Evolutionary conservation across 2,797 vertebrate genomes (phyloP).

Genomic region (Passerculus sandwichensis): DNA sequence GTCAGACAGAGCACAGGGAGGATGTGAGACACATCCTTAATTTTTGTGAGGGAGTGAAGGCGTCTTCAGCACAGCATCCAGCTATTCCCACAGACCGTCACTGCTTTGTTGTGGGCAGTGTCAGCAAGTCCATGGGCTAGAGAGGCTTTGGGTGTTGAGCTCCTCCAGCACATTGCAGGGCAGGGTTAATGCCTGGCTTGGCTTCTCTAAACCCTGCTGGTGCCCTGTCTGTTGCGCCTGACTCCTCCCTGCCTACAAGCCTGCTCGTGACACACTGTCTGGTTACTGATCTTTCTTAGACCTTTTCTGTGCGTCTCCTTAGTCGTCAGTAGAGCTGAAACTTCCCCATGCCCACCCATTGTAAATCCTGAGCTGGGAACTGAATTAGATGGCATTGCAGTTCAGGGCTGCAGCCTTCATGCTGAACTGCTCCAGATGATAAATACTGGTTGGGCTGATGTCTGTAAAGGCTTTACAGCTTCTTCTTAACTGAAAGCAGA

Average conservation of each 20-base stretch:
- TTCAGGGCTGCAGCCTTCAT: background rate
- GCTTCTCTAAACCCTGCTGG: background rate
- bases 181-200: conserved; percentile 27
- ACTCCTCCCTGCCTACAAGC: background rate
- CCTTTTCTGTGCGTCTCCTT: background rate
- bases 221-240: background rate
- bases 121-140: background rate
- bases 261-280: background rate
- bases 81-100: background rate
- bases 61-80: background rate
- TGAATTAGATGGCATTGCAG: background rate
- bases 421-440: background rate
- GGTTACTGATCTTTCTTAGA: background rate
- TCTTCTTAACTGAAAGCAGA: background rate
- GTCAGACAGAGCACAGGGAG: background rate
- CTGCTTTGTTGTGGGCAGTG: background rate
- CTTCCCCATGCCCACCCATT: background rate
- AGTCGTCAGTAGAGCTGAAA: background rate
- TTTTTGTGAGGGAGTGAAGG: background rate
- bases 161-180: background rate
- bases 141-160: background rate
- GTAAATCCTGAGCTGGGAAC: background rate
- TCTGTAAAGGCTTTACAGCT: background rate
- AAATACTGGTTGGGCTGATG: background rate
- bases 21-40: background rate